A percentile compares a stretch with the other conserved stretches of the same genome.
Evolutionary conservation across 2,113 vertebrate genomes (phyloP).

Genomic region (Trichechus manatus): DNA sequence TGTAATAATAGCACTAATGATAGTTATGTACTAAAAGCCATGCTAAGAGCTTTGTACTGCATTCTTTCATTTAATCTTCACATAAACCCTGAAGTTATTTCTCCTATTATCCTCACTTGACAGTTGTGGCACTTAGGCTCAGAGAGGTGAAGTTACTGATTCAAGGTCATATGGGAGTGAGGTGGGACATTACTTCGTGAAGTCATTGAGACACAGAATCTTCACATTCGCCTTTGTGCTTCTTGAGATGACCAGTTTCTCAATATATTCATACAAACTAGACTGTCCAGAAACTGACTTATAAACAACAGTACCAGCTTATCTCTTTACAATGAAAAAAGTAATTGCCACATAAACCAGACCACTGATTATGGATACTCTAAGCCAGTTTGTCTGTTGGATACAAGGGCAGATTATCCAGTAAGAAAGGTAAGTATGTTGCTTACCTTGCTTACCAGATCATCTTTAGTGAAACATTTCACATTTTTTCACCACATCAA

Average conservation of each 20-base stretch:
- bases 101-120: background rate
- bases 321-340: background rate
- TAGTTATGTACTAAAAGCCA: background rate
- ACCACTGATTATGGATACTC: background rate
- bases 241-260: conserved; percentile 2
- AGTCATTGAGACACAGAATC: background rate
- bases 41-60: background rate
- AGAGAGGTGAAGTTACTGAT: background rate
- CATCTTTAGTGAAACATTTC: too few species aligned
- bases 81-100: background rate
- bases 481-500: too few species aligned
- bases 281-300: background rate
- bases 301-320: background rate
- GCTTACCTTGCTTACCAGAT: too few species aligned
- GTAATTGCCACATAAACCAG: background rate
- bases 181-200: background rate
- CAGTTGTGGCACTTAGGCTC: background rate
- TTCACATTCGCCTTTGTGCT: background rate
- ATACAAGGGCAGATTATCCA: too few species aligned
- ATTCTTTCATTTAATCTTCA: background rate
- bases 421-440: too few species aligned
- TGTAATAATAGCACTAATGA: background rate
- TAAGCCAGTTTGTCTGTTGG: background rate
- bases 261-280: background rate
- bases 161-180: background rate